Conservation (phyloP, 2,113 vertebrate species). For the Dendrocopos noguchii region DNA sequence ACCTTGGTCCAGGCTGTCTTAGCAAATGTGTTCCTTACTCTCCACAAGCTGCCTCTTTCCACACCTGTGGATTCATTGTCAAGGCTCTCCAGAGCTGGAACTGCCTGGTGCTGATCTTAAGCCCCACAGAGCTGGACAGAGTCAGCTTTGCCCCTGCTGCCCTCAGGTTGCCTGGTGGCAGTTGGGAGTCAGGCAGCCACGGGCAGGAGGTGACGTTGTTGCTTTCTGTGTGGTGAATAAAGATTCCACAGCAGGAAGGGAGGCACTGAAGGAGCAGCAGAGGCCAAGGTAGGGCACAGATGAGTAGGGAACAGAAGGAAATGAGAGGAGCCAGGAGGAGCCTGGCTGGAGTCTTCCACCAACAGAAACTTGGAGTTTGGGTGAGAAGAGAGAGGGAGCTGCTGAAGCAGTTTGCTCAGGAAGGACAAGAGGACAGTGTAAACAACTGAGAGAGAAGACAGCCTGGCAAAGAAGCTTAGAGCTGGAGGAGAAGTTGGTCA, state of each 20-base stretch:
- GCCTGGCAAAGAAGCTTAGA: neutral
- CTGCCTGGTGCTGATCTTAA: neutral
- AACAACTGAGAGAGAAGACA: neutral
- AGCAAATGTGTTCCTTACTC: neutral
- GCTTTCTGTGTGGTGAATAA: neutral
- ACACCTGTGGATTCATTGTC: neutral
- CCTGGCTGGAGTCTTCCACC: constrained; percentile 8
- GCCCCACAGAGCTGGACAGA: neutral
- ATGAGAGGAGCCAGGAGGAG: neutral
- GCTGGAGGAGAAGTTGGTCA: neutral
- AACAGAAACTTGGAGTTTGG: neutral
- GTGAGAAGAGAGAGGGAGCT: constrained; percentile 1
- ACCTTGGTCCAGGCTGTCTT: neutral
- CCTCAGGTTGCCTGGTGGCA: neutral
- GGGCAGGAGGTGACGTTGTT: neutral
- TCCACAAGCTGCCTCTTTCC: neutral
- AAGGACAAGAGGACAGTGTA: neutral
- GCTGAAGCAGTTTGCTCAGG: neutral
- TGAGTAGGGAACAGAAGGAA: neutral
- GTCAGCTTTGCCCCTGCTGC: neutral
- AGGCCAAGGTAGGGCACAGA: neutral
- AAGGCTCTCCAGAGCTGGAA: neutral
- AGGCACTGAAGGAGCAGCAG: neutral
- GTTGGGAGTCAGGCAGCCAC: neutral
- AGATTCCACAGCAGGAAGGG: neutral